Evolutionary conservation across 1,140 invertebrate species (phyloP).

Genomic region (Drosophila insularis): DNA sequence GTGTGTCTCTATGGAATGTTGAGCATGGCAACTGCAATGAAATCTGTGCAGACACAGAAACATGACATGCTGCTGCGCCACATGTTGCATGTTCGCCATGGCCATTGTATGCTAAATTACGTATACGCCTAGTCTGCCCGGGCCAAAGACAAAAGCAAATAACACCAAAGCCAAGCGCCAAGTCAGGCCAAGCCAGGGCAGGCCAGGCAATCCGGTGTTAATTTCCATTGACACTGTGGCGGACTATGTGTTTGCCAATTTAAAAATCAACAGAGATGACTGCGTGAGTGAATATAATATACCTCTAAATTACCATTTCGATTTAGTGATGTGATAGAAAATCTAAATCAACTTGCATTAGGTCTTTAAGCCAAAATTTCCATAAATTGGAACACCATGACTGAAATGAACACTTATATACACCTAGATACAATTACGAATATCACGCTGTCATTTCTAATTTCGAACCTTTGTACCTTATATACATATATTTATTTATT

Average conservation of each 20-base stretch:
- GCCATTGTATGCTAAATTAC: constrained; percentile 76
- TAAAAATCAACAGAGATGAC: constrained; percentile 21
- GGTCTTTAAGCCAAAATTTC: too few relatives aligned
- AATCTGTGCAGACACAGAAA: constrained; percentile 59
- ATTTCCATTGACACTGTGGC: constrained; percentile 73
- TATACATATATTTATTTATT: constrained; percentile 54
- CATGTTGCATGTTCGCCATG: constrained; percentile 60
- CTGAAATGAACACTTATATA: too few relatives aligned
- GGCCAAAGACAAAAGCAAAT: constrained; percentile 27
- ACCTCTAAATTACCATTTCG: neutral
- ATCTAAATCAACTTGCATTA: neutral
- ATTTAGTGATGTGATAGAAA: neutral
- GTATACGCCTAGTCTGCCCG: constrained; percentile 64
- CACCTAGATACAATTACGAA: too few relatives aligned
- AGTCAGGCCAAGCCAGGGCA: constrained; percentile 28
- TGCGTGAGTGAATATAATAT: neutral
- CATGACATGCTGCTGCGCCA: constrained; percentile 58
- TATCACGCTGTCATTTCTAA: constrained; percentile 17
- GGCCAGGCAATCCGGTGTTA: constrained; percentile 56
- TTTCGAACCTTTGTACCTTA: constrained; percentile 54
- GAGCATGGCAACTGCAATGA: constrained; percentile 35
- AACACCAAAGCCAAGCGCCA: constrained; percentile 27
- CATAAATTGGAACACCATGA: too few relatives aligned
- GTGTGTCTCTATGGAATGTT: constrained; percentile 24
- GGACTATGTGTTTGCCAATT: constrained; percentile 34